Evolutionary conservation across 2,888 invertebrate genomes (phyloP), one percentile per base, ranked within the genome.

Genomic region (Polietes domitor): DNA sequence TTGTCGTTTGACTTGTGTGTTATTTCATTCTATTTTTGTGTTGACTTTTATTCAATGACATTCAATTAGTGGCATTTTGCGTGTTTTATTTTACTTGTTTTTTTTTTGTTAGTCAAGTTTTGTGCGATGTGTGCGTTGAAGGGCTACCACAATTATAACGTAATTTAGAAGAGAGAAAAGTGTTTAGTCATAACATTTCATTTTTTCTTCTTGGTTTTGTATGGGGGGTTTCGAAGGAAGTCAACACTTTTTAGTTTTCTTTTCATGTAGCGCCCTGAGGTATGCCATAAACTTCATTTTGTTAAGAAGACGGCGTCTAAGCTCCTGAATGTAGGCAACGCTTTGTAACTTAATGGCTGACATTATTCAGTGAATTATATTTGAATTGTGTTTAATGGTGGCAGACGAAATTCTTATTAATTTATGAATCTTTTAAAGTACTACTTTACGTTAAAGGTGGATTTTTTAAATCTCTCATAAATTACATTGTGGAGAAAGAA

Each of bases 1-100:
- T 68, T 43, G 17, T 63, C 28, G 63, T 21, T 68, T 68, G 37
- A 68, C 68, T 68, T 43, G 68, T 68, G 68, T 68, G 68, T 68
- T 68, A 24, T 68, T 68, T 68, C 24, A 21, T 68, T 24, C 43
- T 68, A 65, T 68, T 28, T 68, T 43, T 24, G 37, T 73, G 21
- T 73, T 37, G 41, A 43, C 73, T 43, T 73, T 73, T 73, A 73
- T 73, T 73, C 73, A 61, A 73, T 73, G 73, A 43, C 73, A 73
- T 73, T 73, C 73, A 73, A 73, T 73, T 58, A 73, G 73, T 73
- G 73, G 73, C 32, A 26, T 70, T 70, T 70, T 70, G 26, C 21
- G 19, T 9, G 37, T 65, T 65, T 21, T 12, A 26, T 58, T 15
- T 21, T 32, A 2, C 15, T 2, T 68, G 37, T 43, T 68, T 68